Evolutionary conservation across 2,888 invertebrate genomes (phyloP), one percentile per base, ranked within the genome.

Genomic region (Belgica antarctica): DNA sequence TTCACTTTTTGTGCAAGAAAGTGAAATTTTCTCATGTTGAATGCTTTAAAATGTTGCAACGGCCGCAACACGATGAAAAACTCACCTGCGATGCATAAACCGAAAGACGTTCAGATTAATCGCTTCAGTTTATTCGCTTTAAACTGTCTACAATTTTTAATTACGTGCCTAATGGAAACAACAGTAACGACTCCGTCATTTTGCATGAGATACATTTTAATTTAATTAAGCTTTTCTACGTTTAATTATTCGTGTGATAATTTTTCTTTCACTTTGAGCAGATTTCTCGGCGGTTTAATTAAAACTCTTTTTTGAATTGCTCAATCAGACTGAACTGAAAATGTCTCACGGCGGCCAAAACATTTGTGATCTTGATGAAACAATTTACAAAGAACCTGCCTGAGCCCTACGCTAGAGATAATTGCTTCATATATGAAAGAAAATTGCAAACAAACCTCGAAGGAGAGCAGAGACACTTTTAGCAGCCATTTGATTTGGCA

Each of bases 401-500:
- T 22, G 22, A 17, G 52, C 41, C 12, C 41, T n/a, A n/a, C n/a
- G 34, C 12, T 31, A 12, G 34, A 31, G 22, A 52, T 52, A 52
- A 52, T 52, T 52, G 52, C n/a, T 52, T 52, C 52, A 52, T 41
- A 41, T 12, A 22, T 27, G 27, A 15, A 15, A 24, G 25, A 7
- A 24, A n/a, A 19, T 59, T 27, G 15, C 25, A 15, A 46, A n/a
- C 2, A 24, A 52, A 22, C 10, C 19, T 25, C 22, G 25, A 10
- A 27, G 47, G 36, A 24, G 25, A 47, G 22, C 17, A 22, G 41
- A 52, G 7, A 66, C 46, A 66, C n/a, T n/a, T n/a, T 66, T 66
- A 66, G 27, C 47, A 47, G 34, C 57, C 31, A 68, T 68, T 68
- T 68, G 57, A 68, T 68, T 68, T 68, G 68, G 57, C 68, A 68